These are phyloP conservation scores for Zoanthus gigantus DNA, from an alignment of 92 coral and sea anemone genomes.

Conservation along the genomic window DNA sequence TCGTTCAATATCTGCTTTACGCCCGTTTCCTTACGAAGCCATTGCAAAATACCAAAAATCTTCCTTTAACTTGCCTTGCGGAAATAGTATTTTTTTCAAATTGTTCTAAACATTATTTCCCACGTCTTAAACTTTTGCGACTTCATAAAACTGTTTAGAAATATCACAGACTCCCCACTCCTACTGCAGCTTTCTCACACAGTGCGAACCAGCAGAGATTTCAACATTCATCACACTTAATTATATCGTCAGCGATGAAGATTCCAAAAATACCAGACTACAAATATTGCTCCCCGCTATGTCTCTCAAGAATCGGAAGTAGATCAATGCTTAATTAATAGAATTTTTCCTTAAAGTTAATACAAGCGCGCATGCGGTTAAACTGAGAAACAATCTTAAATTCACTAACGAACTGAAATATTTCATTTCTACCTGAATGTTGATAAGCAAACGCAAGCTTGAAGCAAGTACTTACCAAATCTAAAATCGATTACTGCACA, in stretches of 20 bases:
- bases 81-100: background rate
- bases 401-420: background rate
- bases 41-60: background rate
- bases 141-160: background rate
- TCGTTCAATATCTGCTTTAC: constrained; percentile 13
- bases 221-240: constrained; percentile 38
- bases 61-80: background rate
- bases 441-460: background rate
- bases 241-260: constrained; percentile 18
- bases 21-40: constrained; percentile 26
- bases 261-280: background rate
- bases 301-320: constrained; percentile 32
- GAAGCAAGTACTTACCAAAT: background rate
- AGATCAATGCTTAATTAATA: constrained; percentile 23
- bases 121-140: background rate
- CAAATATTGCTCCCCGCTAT: constrained; percentile 41
- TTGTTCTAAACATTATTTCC: background rate
- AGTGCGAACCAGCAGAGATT: constrained; percentile 26
- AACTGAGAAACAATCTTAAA: background rate
- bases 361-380: background rate
- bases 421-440: background rate
- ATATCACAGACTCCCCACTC: background rate
- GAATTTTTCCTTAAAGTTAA: background rate
- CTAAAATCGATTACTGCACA: background rate
- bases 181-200: constrained; percentile 34